phyloP scores from a whole-genome alignment of 2,888 invertebrate genomes.

The Caenorhabditis macrosperma region DNA sequence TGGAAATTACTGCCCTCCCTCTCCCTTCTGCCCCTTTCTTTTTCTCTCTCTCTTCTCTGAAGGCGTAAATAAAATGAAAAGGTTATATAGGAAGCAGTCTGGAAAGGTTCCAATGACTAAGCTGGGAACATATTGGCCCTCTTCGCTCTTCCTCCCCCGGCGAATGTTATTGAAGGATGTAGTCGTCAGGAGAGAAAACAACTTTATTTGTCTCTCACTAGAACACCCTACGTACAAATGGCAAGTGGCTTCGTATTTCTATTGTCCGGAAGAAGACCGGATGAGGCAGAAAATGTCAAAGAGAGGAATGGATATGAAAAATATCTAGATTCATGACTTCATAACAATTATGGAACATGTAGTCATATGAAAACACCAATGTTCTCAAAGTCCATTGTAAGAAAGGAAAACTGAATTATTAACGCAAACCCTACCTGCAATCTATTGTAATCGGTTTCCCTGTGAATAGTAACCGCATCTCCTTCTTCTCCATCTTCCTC shows the following conservation, averaged over 20 bases:
- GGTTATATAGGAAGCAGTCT: not conserved
- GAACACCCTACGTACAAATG: slow-evolving; percentile 29
- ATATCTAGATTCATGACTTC: not conserved
- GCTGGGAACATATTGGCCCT: slow-evolving; percentile 8
- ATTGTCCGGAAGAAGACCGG: slow-evolving; percentile 2
- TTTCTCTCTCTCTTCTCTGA: not conserved
- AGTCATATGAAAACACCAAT: no score
- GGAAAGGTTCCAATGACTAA: not conserved
- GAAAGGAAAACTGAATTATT: not conserved
- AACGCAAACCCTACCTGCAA: no score
- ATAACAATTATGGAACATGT: no score
- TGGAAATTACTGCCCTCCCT: not conserved
- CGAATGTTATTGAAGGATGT: slow-evolving; percentile 5
- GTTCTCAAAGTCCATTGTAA: no score
- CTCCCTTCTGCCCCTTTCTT: not conserved
- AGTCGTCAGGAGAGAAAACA: slow-evolving; percentile 21
- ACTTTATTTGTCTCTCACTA: slow-evolving; percentile 16
- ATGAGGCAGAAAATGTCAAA: slow-evolving; percentile 12
- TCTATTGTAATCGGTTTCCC: not conserved
- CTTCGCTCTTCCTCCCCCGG: not conserved
- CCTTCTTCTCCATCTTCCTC: not conserved
- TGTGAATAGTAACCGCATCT: not conserved
- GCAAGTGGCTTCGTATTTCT: slow-evolving; percentile 9
- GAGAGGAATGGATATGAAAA: slow-evolving; percentile 3
- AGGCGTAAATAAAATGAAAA: not conserved